Base-by-base conservation (phyloP, 2,888 invertebrate genomes). In the Campoletis raptor region DNA sequence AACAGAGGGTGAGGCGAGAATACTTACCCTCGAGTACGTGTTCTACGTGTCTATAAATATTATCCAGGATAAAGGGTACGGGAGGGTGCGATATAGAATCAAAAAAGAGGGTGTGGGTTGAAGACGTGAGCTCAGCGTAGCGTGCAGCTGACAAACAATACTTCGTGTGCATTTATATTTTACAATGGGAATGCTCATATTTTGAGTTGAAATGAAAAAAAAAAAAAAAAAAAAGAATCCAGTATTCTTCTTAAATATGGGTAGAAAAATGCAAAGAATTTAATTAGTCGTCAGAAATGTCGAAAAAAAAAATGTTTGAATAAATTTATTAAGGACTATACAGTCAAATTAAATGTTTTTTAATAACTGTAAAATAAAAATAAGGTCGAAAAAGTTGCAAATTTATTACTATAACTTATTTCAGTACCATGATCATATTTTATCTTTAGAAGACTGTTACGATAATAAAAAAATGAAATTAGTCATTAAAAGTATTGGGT, bases 11-110 rank as follows among this genome's bases (percentile, higher is more conserved):
- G 72, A 42, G 21, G 37, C n/a, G 73, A 45, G 66, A n/a, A 73
- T 82, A 72, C 80, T 74, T 73, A 73, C 70, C 45, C 30, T 48
- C 42, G 81, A 82, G 66, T 45, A 72, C 66, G 57, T 57, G 61
- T 61, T 82, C 15, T 57, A 77, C 72, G 78, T 85, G 74, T 82
- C 52, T 57, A 70, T 78, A 78, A 67, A 78, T 82, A 73, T 73
- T 82, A 77, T 73, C 64, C 48, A 40, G 48, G 48, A 70, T 37
- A 15, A 10, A 72, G 61, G 66, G 48, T 69, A 7, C 64, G 61
- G 61, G 36, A 37, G 8, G 30, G 36, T 48, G 77, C 64, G 21
- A 45, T 61, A 61, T 77, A 57, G 57, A 61, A 48, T 77, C 15
- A 30, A 8, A 61, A 67, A 70, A 57, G 48, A 36, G 66, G 54